Evolutionary conservation across 1,140 invertebrate genomes (phyloP).

Genomic region (Coptotermes formosanus): DNA sequence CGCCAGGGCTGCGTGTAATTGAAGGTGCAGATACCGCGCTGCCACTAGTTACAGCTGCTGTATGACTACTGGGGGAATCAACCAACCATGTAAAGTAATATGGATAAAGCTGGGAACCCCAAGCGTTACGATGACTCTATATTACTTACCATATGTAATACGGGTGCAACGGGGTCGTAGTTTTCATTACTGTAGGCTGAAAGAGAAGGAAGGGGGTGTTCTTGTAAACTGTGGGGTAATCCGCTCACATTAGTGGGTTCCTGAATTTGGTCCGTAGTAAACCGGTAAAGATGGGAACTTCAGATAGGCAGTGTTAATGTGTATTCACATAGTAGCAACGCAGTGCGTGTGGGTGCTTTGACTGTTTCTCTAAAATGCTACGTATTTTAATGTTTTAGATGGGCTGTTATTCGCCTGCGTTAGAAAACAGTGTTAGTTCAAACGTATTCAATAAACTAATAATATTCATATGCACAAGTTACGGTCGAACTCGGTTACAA

Average conservation of each 20-base stretch:
- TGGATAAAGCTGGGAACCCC: not conserved
- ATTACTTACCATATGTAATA: slow-evolving; percentile 11
- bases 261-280: not conserved
- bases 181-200: not conserved
- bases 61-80: not conserved
- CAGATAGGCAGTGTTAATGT: not conserved
- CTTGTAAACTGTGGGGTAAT: not conserved
- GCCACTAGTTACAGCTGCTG: not conserved
- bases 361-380: not conserved
- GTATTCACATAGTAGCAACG: not conserved
- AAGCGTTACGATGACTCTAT: not conserved
- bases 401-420: not conserved
- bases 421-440: too few species aligned
- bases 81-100: slow-evolving; percentile 7
- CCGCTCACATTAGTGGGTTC: not conserved
- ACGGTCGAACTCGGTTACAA: too few species aligned
- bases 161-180: not conserved
- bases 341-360: not conserved
- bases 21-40: not conserved
- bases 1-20: not conserved
- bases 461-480: too few species aligned
- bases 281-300: not conserved
- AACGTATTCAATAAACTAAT: too few species aligned
- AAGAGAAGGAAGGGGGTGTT: not conserved
- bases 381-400: not conserved